Percentiles rank a stretch among this genome's conserved stretches.
Evolutionary conservation across 2,113 vertebrate species (phyloP).

Genomic region (Himantopus leucocephalus): DNA sequence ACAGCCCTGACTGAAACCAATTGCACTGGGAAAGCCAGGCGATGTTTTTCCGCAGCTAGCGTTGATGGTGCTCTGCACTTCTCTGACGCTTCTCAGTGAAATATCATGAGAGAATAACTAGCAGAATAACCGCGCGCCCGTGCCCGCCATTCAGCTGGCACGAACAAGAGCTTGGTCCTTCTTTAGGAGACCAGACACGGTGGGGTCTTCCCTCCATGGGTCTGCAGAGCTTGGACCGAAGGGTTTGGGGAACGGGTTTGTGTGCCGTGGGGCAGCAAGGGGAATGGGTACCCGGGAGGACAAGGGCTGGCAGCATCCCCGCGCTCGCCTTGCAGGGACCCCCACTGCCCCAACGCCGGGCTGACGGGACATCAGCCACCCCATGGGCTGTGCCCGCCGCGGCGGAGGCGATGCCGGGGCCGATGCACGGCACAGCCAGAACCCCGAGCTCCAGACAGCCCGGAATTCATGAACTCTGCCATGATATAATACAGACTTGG

Average conservation of each 20-base stretch:
- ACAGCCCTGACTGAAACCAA: not conserved
- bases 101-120: rapidly evolving
- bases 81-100: not conserved
- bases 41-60: not conserved
- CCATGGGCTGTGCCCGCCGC: rapidly evolving
- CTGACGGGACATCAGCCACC: not conserved
- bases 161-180: too few species aligned
- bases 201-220: rapidly evolving
- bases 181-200: rapidly evolving
- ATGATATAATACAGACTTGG: too few species aligned
- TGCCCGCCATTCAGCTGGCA: not conserved
- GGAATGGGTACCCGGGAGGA: not conserved
- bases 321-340: too few species aligned
- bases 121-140: not conserved
- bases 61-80: not conserved
- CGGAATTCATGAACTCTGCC: not conserved
- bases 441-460: not conserved
- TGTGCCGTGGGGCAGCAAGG: not conserved
- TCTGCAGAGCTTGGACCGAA: not conserved
- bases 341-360: rapidly evolving
- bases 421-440: not conserved
- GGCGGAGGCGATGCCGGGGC: not conserved
- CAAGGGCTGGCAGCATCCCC: too few species aligned
- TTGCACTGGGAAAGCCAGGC: not conserved
- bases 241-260: not conserved